Base-by-base conservation (phyloP, 2,797 vertebrate species). In the Manis pentadactyla region DNA sequence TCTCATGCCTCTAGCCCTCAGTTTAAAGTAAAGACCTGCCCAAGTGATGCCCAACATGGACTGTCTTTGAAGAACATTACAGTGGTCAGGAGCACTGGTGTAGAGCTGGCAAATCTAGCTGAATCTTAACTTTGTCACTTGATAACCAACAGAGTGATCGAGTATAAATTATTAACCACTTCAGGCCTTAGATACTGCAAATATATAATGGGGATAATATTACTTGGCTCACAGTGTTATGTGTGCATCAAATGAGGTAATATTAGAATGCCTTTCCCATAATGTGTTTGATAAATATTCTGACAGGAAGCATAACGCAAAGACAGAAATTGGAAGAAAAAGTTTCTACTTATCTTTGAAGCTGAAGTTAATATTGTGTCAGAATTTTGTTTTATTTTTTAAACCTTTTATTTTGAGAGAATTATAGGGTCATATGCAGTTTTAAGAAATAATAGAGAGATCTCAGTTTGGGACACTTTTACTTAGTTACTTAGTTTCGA, bases 21-120 rank as follows among this genome's bases (percentile, higher is more conserved):
- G 31, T 81, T 39, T 15, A 75, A 93, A 94, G 83, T 87, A 94
- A 82, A 96, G 51, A 87, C 71, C 53, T 96, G 15, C n/a, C 23
- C 51, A 93, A 51, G 87, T 90, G 85, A 86, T 85, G 7, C 53
- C 84, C 71, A 84, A n/a, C 37, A 75, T 23, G 81, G 63, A 82
- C 83, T 90, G 42, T 55, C 93, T 86, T 66, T 49, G 57, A 93
- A 92, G 84, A 37, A 12, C 42, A 25, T 64, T 49, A 51, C 23
- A 66, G 27, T 42, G 57, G 31, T 83, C 64, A 81, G 51, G 46
- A 95, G 21, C 66, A 66, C 49, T 31, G 21, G 42, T 87, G 94
- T 34, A 92, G 64, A 77, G 21, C 12, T 64, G 61, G 9, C 46
- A 78, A 83, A 53, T 66, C n/a, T 10, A 57, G 31, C 31, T 95